These are phyloP conservation scores for Helleia helle DNA, from an alignment of 2,888 invertebrate genomes.

Conservation along the genomic window DNA sequence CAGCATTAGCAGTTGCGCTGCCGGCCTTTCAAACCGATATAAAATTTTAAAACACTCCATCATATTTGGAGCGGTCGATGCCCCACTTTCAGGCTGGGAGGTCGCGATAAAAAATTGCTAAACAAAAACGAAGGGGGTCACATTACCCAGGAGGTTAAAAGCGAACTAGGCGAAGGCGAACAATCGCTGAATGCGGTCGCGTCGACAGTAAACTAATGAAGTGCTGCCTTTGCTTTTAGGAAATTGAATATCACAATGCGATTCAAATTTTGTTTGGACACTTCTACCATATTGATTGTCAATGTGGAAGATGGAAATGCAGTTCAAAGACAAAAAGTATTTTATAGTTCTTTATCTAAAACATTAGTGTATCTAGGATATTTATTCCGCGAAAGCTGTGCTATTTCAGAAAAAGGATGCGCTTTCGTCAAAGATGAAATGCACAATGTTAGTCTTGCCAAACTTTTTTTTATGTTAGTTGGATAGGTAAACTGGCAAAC, in stretches of 20 bases:
- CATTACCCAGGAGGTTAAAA: slow-evolving; percentile 33
- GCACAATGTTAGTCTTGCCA: no score
- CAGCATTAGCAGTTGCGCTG: no score
- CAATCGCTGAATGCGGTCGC: slow-evolving; percentile 54
- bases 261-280: slow-evolving; percentile 17
- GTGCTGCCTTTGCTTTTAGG: slow-evolving; percentile 50
- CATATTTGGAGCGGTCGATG: slow-evolving; percentile 14
- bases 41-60: neutral
- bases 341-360: no score
- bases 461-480: no score
- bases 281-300: slow-evolving; percentile 1
- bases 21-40: no score
- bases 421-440: no score
- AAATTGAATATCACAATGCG: slow-evolving; percentile 46
- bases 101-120: slow-evolving; percentile 22
- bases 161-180: slow-evolving; percentile 33
- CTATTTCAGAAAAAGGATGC: no score
- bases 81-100: slow-evolving; percentile 19
- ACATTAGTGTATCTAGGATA: no score
- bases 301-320: neutral
- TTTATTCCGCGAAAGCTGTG: no score
- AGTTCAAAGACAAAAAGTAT: neutral
- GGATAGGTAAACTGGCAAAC: no score
- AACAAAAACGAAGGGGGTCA: slow-evolving; percentile 31
- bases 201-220: slow-evolving; percentile 50